phyloP scores from a whole-genome alignment of 2,888 invertebrate species.

The Ormyrus rosae region DNA sequence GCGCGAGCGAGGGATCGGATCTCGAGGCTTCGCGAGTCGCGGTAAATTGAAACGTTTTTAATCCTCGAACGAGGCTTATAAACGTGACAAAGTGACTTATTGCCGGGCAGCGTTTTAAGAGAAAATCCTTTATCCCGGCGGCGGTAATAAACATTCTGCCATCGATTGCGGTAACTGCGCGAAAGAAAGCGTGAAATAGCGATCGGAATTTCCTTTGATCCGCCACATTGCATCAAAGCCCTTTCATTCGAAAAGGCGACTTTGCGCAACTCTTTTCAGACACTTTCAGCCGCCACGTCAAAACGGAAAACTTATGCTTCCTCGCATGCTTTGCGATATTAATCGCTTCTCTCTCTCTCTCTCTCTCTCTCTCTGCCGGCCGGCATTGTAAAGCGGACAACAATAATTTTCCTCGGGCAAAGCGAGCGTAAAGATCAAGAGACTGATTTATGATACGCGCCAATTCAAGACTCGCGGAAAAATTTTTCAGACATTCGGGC shows the following conservation, averaged over 20 bases:
- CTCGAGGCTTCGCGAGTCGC: no score
- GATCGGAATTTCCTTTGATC: constrained; percentile 16
- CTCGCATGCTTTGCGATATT: constrained; percentile 23
- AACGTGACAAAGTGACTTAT: no score
- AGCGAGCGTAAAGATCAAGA: constrained; percentile 35
- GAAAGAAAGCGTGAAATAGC: neutral
- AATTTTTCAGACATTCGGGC: constrained; percentile 12
- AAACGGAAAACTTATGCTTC: constrained; percentile 32
- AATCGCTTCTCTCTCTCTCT: constrained; percentile 7
- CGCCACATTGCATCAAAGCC: neutral
- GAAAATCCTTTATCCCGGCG: no score
- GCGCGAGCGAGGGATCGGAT: no score
- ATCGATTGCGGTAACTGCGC: no score
- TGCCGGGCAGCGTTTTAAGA: no score
- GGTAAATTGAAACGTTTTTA: no score
- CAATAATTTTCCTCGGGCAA: constrained; percentile 41
- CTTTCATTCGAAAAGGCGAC: neutral
- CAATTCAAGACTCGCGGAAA: constrained; percentile 18
- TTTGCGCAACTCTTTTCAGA: constrained; percentile 22
- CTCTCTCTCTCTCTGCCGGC: neutral
- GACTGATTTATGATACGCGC: constrained; percentile 39
- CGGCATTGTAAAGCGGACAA: constrained; percentile 33
- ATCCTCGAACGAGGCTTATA: no score
- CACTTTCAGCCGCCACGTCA: constrained; percentile 19
- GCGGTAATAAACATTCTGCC: no score